A percentile compares a stretch with the other conserved stretches of the same genome.
Evolutionary conservation across 2,113 vertebrate species (phyloP).

Genomic region (Chloropsis cyanopogon): DNA sequence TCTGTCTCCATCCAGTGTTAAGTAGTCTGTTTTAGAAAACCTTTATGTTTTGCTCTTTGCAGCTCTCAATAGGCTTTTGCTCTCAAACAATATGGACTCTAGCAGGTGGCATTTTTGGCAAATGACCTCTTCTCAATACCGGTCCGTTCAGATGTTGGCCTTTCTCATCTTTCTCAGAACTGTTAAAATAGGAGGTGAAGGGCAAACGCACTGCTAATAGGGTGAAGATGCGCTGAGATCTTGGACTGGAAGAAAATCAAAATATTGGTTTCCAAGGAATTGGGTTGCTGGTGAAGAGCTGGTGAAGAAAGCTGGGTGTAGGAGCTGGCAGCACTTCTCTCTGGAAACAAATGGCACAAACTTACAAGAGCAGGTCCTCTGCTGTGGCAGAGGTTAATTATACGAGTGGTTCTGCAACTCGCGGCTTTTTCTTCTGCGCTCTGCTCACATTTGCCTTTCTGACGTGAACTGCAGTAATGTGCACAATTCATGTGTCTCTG

Average conservation of each 20-base stretch:
- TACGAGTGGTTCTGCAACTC: neutral
- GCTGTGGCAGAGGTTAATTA: constrained; percentile 53
- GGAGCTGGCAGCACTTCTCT: neutral
- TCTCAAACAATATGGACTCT: constrained; percentile 48
- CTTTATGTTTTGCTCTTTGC: constrained; percentile 39
- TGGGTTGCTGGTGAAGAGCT: neutral
- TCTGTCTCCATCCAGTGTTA: constrained; percentile 50
- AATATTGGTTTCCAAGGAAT: neutral
- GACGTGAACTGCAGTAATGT: constrained; percentile 48
- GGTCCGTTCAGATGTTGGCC: constrained; percentile 40
- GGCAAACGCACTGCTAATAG: neutral
- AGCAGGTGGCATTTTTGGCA: constrained; percentile 66
- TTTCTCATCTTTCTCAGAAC: constrained; percentile 27
- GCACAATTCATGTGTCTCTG: constrained; percentile 26
- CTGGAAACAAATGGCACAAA: neutral
- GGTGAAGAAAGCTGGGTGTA: neutral
- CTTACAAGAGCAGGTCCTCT: constrained; percentile 2
- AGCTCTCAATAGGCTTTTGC: constrained; percentile 58
- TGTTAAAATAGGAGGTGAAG: constrained; percentile 16
- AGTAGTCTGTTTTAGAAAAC: constrained; percentile 66
- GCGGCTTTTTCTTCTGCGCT: constrained; percentile 2
- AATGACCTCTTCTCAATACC: constrained; percentile 46
- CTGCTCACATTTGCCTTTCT: constrained; percentile 19
- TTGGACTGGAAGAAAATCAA: neutral
- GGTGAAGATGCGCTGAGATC: constrained; percentile 5